Conservation (phyloP, 1,140 invertebrate species). For the Anastrepha ludens region DNA sequence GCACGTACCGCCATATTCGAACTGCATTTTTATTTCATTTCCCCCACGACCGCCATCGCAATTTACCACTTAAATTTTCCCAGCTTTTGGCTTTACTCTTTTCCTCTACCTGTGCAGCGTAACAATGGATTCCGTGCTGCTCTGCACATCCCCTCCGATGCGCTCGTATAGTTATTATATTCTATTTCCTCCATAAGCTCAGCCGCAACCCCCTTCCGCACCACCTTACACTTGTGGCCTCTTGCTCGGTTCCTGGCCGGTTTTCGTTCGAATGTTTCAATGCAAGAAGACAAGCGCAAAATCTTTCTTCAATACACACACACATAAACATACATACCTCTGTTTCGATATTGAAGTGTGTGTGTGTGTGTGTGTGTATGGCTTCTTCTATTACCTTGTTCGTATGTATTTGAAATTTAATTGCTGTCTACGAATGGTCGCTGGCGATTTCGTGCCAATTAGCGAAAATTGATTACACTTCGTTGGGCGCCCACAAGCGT, state of each 20-base stretch:
- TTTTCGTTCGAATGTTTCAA: not conserved
- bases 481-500: constrained; percentile 27
- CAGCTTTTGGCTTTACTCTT: not conserved
- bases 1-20: not conserved
- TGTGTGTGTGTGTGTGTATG: not conserved
- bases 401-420: constrained; percentile 22
- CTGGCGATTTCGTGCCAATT: constrained; percentile 49
- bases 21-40: constrained; percentile 14
- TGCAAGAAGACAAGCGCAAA: constrained; percentile 20
- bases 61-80: not conserved
- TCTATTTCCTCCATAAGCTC: not conserved
- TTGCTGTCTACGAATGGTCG: constrained; percentile 19
- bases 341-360: too few species aligned
- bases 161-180: too few species aligned
- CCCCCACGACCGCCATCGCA: not conserved
- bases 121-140: not conserved
- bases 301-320: not conserved
- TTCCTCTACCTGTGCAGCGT: not conserved
- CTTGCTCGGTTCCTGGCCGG: not conserved
- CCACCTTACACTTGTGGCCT: not conserved
- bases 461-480: constrained; percentile 39
- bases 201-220: too few species aligned
- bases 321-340: not conserved
- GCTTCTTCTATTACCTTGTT: not conserved
- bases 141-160: not conserved